A percentile compares a stretch with the other conserved stretches of the same genome.
Conservation (phyloP, 2,888 invertebrate genomes). For the Tipula helvola region DNA sequence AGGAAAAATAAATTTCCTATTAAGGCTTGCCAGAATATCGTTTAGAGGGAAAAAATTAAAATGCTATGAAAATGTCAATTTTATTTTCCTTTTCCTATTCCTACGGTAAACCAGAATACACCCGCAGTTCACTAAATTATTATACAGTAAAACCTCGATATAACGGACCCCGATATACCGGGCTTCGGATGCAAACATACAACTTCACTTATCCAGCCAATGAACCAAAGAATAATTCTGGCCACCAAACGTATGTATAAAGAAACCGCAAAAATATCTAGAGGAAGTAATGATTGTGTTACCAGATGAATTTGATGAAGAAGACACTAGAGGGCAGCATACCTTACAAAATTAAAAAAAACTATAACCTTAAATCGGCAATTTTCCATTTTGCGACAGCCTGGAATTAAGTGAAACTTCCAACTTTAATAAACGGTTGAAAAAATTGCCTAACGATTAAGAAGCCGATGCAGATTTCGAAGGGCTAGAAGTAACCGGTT, state of each 20-base stretch:
- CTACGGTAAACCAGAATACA: too few relatives aligned
- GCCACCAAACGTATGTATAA: background rate
- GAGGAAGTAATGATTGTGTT: background rate
- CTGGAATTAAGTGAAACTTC: background rate
- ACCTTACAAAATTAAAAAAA: background rate
- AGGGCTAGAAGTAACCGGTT: background rate
- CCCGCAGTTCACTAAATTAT: too few relatives aligned
- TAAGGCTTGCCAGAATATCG: too few relatives aligned
- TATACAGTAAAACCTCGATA: too few relatives aligned
- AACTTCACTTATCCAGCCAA: background rate
- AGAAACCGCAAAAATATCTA: background rate
- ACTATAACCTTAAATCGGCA: background rate
- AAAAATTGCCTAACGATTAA: background rate
- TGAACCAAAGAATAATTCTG: background rate
- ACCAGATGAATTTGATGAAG: background rate
- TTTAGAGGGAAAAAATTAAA: too few relatives aligned
- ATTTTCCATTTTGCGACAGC: background rate
- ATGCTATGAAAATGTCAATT: too few relatives aligned
- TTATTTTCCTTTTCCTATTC: too few relatives aligned
- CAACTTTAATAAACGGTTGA: background rate
- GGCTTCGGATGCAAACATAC: too few relatives aligned
- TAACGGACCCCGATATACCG: too few relatives aligned
- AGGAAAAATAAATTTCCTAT: too few relatives aligned
- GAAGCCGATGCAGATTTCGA: background rate
- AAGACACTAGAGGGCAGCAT: background rate